Percentiles rank a stretch among this genome's conserved stretches.
Conservation (phyloP, 2,888 invertebrate genomes). For the Megastigmus dorsalis region DNA sequence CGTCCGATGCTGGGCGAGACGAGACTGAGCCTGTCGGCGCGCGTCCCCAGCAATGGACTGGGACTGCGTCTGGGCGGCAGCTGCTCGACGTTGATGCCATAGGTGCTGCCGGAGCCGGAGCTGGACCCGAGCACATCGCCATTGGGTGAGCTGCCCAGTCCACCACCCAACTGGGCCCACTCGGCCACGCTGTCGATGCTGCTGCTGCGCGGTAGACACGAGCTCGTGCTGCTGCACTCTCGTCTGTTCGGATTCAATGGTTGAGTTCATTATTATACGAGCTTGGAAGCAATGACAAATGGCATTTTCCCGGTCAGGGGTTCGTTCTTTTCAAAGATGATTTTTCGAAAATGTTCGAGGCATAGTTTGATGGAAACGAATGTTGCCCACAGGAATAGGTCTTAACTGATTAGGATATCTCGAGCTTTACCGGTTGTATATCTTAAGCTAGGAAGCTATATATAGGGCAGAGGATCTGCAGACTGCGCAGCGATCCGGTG, state of each 20-base stretch:
- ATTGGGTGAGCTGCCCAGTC: not conserved
- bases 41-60: conserved; percentile 74
- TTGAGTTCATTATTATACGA: too few species aligned
- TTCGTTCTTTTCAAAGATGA: too few species aligned
- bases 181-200: conserved; percentile 81
- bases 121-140: not conserved
- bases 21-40: conserved; percentile 77
- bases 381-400: too few species aligned
- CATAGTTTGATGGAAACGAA: too few species aligned
- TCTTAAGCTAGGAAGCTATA: too few species aligned
- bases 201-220: conserved; percentile 80
- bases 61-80: conserved; percentile 69
- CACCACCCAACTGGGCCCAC: conserved; percentile 62
- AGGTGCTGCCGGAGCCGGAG: conserved; percentile 70
- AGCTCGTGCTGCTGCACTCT: conserved; percentile 64
- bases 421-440: too few species aligned
- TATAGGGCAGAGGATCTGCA: too few species aligned
- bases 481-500: too few species aligned
- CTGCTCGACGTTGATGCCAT: conserved; percentile 57
- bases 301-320: too few species aligned
- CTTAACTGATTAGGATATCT: too few species aligned
- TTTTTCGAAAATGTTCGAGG: too few species aligned
- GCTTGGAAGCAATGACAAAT: too few species aligned
- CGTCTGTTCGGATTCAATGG: conserved; percentile 59
- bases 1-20: conserved; percentile 86